Base-by-base conservation (phyloP, 2,113 vertebrate species). In the Harpagus bidentatus region DNA sequence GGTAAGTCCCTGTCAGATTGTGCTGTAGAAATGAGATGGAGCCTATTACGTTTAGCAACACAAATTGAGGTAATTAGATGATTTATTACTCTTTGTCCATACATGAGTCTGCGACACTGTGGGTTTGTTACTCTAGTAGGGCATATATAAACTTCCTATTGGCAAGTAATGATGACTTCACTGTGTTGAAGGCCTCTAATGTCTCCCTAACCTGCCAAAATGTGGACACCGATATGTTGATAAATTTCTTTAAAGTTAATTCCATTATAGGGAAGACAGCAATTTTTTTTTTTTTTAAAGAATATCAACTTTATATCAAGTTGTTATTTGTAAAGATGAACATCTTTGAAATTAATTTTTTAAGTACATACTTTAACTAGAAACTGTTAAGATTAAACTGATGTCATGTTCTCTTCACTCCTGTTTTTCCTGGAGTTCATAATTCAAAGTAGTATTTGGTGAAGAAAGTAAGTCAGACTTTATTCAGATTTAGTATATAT, bases 1-100 rank as follows among this genome's bases (percentile, higher is more conserved):
- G 90, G 19, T 92, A 90, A 82, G 47, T 89, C 83, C 71, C 56
- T 95, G 69, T 96, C 94, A 98, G 63, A 95, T 67, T 92, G 43
- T 82, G 58, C 70, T 88, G 21, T 81, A 86, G 72, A 93, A 90
- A 95, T 91, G 42, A 93, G 47, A 79, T 81, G 36, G 48, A 91
- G 36, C 29, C 83, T 78, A 55, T 48, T 84, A 61, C 2, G 5
- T 91, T 94, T 67, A 95, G 69, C 93, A 95, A 36, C 25, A 72
- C 4, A 96, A 82, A 78, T 40, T 31, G 81, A 95, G 92, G 88
- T 95, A 93, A 96, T 93, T 78, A 90, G 61, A 63, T 97, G 53
- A 74, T 86, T 84, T 67, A 74, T 97, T 96, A 65, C 40, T 83
- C 95, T 92, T 93, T 5, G 53, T 93, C 14, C 36, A 7, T 63